Percentiles rank a stretch among this genome's conserved stretches.
Evolutionary conservation across 2,888 invertebrate genomes (phyloP).

Genomic region (Prosopocoilus inquinatus): DNA sequence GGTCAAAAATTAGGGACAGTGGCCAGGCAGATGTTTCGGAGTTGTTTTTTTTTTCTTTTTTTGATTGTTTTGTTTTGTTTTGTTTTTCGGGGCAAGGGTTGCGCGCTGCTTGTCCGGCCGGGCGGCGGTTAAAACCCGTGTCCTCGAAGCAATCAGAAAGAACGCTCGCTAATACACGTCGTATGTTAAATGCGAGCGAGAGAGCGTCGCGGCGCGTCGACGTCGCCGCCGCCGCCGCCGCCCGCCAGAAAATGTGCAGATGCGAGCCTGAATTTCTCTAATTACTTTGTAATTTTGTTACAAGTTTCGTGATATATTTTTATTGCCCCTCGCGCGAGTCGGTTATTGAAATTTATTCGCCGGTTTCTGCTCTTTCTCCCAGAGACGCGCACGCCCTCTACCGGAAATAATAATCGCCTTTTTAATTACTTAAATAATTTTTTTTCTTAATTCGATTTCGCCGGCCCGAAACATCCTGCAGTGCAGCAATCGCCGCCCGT

Average conservation of each 20-base stretch:
- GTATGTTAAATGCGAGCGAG: no score
- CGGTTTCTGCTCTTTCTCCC: not conserved
- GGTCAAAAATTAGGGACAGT: slow-evolving; percentile 29
- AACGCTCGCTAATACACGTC: no score
- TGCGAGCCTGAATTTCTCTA: slow-evolving; percentile 10
- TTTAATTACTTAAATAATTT: no score
- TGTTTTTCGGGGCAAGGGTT: not conserved
- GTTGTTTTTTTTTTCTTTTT: slow-evolving; percentile 6
- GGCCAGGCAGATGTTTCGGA: slow-evolving; percentile 27
- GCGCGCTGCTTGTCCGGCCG: no score
- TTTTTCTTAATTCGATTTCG: no score
- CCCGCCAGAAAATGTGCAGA: slow-evolving; percentile 15
- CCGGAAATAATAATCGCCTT: no score
- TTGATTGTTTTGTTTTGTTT: no score
- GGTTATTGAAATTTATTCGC: slow-evolving; percentile 12
- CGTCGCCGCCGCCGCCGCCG: not conserved
- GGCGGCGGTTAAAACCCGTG: no score
- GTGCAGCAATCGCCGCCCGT: no score
- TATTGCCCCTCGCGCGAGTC: slow-evolving; percentile 7
- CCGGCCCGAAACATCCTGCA: no score
- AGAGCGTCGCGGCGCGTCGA: not conserved
- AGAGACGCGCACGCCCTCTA: no score
- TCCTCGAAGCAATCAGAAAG: no score
- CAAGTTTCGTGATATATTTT: slow-evolving; percentile 16
- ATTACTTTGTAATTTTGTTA: slow-evolving; percentile 21